Base-by-base conservation (phyloP, 2,888 invertebrate genomes). In the Amiota communis region DNA sequence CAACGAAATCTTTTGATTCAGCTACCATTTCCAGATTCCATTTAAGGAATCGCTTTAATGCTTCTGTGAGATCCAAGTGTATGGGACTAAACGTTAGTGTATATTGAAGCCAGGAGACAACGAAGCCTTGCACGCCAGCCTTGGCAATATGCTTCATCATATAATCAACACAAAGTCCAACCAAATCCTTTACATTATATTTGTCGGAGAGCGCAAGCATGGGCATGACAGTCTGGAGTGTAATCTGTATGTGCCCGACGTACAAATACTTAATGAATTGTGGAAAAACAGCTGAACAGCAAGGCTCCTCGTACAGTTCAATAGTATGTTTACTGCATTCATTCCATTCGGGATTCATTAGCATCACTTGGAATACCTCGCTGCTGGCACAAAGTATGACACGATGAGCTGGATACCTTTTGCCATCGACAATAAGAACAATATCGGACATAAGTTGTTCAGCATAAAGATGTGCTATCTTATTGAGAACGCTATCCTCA, bases 311-410 rank as follows among this genome's bases (percentile, higher is more conserved):
- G 84, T 95, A 94, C 13, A 98, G 91, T 69, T 95, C 94, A 67
- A 98, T 95, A 61, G 93, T 92, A 80, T 94, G 95, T 89, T 96
- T 95, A 72, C 95, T 92, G 88, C 96, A 96, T 88, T 98, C 98
- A 70, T 93, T 94, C 98, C 98, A 98, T 86, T 96, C 95, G 0
- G 97, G 94, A 87, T 95, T 96, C 95, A 97, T 97, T 61, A 98
- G 90, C 98, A 98, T 98, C n/a, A 96, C 97, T 92, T 97, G 96
- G 88, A 98, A 98, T 65, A 98, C 98, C 91, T 98, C 98, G 89
- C 97, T 97, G 80, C 96, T 96, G 72, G 97, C 96, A 90, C 97
- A 97, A 6, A 98, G 91, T 83, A 98, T 97, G 9, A 98, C 93
- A 76, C 97, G 92, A 90, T 98, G 98, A 1, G 97, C 96, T 0